Evolutionary conservation across 1,140 invertebrate genomes (phyloP), one percentile per base, ranked within the genome.

Genomic region (Bombus difficillimus): DNA sequence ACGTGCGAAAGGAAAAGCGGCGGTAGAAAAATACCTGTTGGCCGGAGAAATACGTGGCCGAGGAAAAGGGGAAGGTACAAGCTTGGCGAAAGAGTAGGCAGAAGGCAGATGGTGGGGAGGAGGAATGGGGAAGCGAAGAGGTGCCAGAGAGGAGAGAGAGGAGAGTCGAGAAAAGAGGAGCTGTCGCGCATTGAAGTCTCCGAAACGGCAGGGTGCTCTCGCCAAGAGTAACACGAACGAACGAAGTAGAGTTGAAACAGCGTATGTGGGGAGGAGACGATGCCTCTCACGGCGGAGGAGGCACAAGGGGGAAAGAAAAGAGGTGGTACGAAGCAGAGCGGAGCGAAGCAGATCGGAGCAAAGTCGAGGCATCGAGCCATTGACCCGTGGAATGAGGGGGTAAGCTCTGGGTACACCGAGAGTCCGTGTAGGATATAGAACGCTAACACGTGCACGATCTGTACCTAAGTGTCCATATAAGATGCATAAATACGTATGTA

Each of bases 141-240:
- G 90, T 91, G 91, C 87, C 86, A 78, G 89, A 86, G 91, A 89
- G 89, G 72, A 66, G 71, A 39, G 81, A 62, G 90, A 89, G 81
- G 82, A 62, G 90, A 91, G 90, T 83, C n/a, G 86, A 88, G 88
- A 90, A 91, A 92, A 92, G 91, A 91, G 92, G 88, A 93, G 91
- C 84, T 91, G 92, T 93, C 94, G 92, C 89, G 94, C 94, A 91
- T 95, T 94, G 90, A 95, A 95, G 89, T 95, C 94, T 95, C 94
- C 94, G 88, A 91, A 92, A 90, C 88, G 81, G 64, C 81, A 83
- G 87, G 88, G 78, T 89, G 89, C 87, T 89, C 82, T 81, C 83
- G 80, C 73, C 76, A 72, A 89, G 81, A 91, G 89, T 91, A 91
- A 89, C 88, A 90, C 86, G 85, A 91, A 89, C 85, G 88, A 89